Percentiles rank a stretch among this genome's conserved stretches.
Evolutionary conservation across 2,888 invertebrate species (phyloP).

Genomic region (Anagyrus pseudococci): DNA sequence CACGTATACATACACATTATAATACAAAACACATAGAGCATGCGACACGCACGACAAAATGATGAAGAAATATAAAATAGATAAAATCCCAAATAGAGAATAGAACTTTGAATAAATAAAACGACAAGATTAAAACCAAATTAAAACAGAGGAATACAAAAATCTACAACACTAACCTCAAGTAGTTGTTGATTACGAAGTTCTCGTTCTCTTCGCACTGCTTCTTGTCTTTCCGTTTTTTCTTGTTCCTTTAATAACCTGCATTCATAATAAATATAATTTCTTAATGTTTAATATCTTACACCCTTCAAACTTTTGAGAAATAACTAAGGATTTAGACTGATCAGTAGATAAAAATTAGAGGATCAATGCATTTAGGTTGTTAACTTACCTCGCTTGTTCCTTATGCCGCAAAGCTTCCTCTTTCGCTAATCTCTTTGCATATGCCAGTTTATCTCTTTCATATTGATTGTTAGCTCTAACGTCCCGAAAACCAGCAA

Average conservation of each 20-base stretch:
- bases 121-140: slow-evolving; percentile 52
- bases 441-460: slow-evolving; percentile 64
- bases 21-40: slow-evolving; percentile 61
- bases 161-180: slow-evolving; percentile 71
- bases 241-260: slow-evolving; percentile 75
- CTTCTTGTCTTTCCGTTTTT: slow-evolving; percentile 82
- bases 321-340: too few relatives aligned
- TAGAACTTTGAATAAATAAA: slow-evolving; percentile 57
- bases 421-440: slow-evolving; percentile 75
- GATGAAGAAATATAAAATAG: slow-evolving; percentile 57
- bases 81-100: slow-evolving; percentile 53
- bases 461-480: slow-evolving; percentile 58
- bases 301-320: background rate
- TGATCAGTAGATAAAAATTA: too few relatives aligned
- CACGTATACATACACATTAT: slow-evolving; percentile 46
- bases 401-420: slow-evolving; percentile 66
- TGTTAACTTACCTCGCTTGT: slow-evolving; percentile 60
- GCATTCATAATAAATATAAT: slow-evolving; percentile 33
- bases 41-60: slow-evolving; percentile 62
- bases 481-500: slow-evolving; percentile 70
- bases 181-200: slow-evolving; percentile 83
- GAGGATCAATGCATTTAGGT: background rate
- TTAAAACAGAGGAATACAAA: background rate
- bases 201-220: slow-evolving; percentile 81
- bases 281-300: background rate